Conservation (phyloP, 2,797 vertebrate genomes). For the Labroides dimidiatus region DNA sequence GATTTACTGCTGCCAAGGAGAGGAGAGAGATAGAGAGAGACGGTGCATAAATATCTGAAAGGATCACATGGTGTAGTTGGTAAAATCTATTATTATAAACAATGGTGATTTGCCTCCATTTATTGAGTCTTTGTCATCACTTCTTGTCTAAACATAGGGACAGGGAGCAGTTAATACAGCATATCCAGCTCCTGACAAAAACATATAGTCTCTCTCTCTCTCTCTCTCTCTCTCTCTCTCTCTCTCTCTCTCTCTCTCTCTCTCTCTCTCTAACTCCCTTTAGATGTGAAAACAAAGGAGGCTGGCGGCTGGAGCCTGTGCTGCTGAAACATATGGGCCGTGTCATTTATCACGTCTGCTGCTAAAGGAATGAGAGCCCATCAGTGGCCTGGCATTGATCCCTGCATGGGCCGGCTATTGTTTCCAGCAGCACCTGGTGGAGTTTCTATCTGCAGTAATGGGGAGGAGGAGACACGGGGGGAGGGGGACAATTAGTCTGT, state of each 20-base stretch:
- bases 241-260: constrained; percentile 69
- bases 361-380: constrained; percentile 93
- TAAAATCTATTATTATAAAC: constrained; percentile 46
- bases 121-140: constrained; percentile 47
- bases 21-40: constrained; percentile 31
- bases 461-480: constrained; percentile 71
- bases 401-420: constrained; percentile 89
- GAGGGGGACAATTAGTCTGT: constrained; percentile 41
- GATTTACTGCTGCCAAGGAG: constrained; percentile 86
- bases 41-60: constrained; percentile 28
- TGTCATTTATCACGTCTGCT: constrained; percentile 95
- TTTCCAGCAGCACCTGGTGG: constrained; percentile 90
- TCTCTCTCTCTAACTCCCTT: constrained; percentile 70
- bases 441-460: constrained; percentile 90
- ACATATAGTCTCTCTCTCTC: constrained; percentile 56
- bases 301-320: constrained; percentile 80
- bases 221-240: constrained; percentile 71
- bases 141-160: constrained; percentile 31
- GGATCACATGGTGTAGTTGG: constrained; percentile 37
- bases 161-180: constrained; percentile 24
- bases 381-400: constrained; percentile 97
- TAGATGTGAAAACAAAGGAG: constrained; percentile 77
- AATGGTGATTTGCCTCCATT: constrained; percentile 39
- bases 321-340: constrained; percentile 90
- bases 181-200: constrained; percentile 40